phyloP scores from a whole-genome alignment of 2,888 invertebrate species.

The Aproaerema taeniolella region DNA sequence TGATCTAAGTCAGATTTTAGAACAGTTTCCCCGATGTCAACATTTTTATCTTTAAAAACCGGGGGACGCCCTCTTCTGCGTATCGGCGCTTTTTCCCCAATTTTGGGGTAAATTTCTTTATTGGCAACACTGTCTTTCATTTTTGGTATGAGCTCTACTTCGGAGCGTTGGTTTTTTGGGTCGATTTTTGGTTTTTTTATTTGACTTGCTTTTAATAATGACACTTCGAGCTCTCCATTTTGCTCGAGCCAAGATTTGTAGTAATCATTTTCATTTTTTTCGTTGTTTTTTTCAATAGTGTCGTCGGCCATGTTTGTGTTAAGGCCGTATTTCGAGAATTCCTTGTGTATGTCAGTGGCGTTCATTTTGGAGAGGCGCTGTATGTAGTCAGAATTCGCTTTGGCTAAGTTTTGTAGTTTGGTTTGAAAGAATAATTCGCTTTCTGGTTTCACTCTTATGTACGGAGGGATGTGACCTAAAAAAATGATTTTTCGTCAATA shows the following conservation, averaged over 20 bases:
- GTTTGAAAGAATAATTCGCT: slow-evolving; percentile 64
- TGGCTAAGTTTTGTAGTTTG: slow-evolving; percentile 54
- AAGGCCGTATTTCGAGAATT: slow-evolving; percentile 63
- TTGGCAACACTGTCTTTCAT: slow-evolving; percentile 38
- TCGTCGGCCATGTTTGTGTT: slow-evolving; percentile 43
- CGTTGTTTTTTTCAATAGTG: slow-evolving; percentile 33
- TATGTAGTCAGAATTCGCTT: slow-evolving; percentile 57
- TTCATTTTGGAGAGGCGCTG: slow-evolving; percentile 61
- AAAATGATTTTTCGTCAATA: slow-evolving; percentile 15
- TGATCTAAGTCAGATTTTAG: slow-evolving; percentile 70
- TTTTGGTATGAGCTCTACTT: slow-evolving; percentile 64
- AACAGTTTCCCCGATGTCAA: slow-evolving; percentile 65
- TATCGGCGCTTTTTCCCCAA: slow-evolving; percentile 48
- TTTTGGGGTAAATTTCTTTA: slow-evolving; percentile 44
- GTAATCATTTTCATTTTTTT: slow-evolving; percentile 59
- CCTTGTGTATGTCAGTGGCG: slow-evolving; percentile 52
- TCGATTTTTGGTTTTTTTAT: slow-evolving; percentile 44
- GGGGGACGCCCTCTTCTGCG: slow-evolving; percentile 59
- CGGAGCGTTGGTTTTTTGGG: slow-evolving; percentile 47
- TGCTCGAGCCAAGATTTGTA: slow-evolving; percentile 71
- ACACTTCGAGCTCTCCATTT: slow-evolving; percentile 69
- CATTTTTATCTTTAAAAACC: slow-evolving; percentile 61
- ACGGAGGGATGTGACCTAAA: slow-evolving; percentile 43
- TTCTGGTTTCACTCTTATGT: slow-evolving; percentile 61
- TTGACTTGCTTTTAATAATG: slow-evolving; percentile 55